Base-by-base conservation (phyloP, 2,113 vertebrate genomes). In the Ciconia maguari region DNA sequence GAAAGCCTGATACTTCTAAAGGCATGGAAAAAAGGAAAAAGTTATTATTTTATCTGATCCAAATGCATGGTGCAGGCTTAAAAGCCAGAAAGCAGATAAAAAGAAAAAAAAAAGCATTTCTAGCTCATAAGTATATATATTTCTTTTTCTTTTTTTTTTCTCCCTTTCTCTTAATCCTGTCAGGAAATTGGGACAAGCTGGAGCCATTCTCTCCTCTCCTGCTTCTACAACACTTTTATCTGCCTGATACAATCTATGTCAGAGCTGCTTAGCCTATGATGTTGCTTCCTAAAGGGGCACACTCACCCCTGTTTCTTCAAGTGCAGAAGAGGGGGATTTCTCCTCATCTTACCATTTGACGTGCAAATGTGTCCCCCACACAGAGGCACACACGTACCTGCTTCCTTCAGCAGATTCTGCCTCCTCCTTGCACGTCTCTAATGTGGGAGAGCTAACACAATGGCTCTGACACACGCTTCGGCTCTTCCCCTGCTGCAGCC, bases 101-200 rank as follows among this genome's bases (percentile, higher is more conserved):
- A 77, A 49, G 7, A 36, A 69, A 22, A 17, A 48, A 48, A 91
- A 60, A 54, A 8, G 25, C 4, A 54, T 71, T 93, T 96, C 22
- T 44, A 92, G 26, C 51, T 94, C 38, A 21, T 48, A 80, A 85
- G 22, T 57, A 29, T 41, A 80, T 70, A 13, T 9, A 32, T 70
- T 66, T 69, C 1, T 55, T 91, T 93, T 74, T 38, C 6, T 11
- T 29, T 60, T 34, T 68, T 70, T 72, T 55, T 29, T 17, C 9
- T 13, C 46, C 25, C 51, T 85, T 92, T 90, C 34, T 91, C 84
- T 90, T 94, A 89, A 96, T 97, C 79, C 66, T 89, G 41, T 83
- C 66, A 94, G 86, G 79, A 94, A 97, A 96, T 65, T 93, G 76
- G 49, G 90, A 87, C 94, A 96, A 89, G 44, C 76, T 91, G 65